Conservation (phyloP, 2,888 invertebrate genomes). For the Andrena haemorrhoa region DNA sequence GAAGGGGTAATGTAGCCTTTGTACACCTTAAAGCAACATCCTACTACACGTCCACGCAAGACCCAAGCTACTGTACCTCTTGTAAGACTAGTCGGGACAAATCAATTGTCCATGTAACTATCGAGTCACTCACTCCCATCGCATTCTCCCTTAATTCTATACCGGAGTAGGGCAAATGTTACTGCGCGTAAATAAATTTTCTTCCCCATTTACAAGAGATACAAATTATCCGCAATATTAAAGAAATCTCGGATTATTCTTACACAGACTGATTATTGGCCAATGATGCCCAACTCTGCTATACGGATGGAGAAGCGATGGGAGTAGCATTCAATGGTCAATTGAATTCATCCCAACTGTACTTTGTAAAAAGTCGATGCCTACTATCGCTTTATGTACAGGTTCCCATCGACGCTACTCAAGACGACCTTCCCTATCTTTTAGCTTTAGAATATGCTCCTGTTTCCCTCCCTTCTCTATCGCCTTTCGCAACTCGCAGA, state of each 20-base stretch:
- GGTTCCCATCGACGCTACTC: conserved; percentile 14
- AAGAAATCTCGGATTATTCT: no score
- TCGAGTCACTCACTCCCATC: neutral
- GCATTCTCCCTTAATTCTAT: neutral
- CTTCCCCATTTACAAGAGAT: neutral
- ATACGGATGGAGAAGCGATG: neutral
- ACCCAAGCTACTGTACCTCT: conserved; percentile 28
- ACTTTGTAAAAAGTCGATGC: conserved; percentile 42
- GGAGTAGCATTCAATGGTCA: neutral
- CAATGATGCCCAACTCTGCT: no score
- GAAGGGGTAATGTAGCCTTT: conserved; percentile 61
- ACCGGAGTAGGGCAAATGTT: no score
- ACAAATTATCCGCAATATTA: neutral
- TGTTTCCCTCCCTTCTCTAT: neutral
- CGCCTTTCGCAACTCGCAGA: conserved; percentile 2
- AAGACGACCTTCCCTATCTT: neutral
- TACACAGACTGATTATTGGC: no score
- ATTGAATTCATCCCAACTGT: neutral
- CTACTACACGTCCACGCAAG: conserved; percentile 2
- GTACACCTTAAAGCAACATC: conserved; percentile 70
- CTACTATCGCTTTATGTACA: conserved; percentile 36
- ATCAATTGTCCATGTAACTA: neutral
- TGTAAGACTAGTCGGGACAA: conserved; percentile 31
- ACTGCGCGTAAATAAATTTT: neutral
- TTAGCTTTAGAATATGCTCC: conserved; percentile 44